Percentiles rank a stretch among this genome's conserved stretches.
Evolutionary conservation across 2,888 invertebrate species (phyloP).

Genomic region (Plutella xylostella): DNA sequence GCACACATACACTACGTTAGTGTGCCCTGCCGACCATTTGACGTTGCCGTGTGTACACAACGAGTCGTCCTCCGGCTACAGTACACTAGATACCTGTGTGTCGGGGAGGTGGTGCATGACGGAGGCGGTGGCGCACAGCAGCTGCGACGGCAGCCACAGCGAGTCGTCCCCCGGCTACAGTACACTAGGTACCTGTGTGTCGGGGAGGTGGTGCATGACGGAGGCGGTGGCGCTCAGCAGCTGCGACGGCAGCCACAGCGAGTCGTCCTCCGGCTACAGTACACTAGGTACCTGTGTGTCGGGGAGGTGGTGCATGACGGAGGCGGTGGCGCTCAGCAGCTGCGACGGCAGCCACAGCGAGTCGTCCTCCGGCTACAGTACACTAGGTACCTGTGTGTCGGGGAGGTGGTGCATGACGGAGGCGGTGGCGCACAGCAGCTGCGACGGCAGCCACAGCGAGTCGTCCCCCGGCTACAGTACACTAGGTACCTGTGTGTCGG

Average conservation of each 20-base stretch:
- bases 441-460: constrained; percentile 92
- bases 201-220: constrained; percentile 83
- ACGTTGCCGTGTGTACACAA: no score
- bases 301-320: constrained; percentile 82
- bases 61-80: no score
- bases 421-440: constrained; percentile 87
- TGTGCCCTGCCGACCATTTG: no score
- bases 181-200: constrained; percentile 92
- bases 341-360: constrained; percentile 94
- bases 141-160: constrained; percentile 91
- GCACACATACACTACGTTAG: no score
- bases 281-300: constrained; percentile 94
- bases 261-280: constrained; percentile 94
- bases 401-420: constrained; percentile 84
- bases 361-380: constrained; percentile 93
- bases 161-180: constrained; percentile 94
- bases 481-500: constrained; percentile 93
- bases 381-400: constrained; percentile 92
- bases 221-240: constrained; percentile 86
- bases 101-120: constrained; percentile 86
- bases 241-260: constrained; percentile 93
- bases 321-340: constrained; percentile 85
- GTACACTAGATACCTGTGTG: constrained; percentile 90
- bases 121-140: constrained; percentile 86
- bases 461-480: constrained; percentile 94